These are phyloP conservation scores for Dermochelys coriacea DNA, from an alignment of 2,797 vertebrate species.

Conservation along the genomic window DNA sequence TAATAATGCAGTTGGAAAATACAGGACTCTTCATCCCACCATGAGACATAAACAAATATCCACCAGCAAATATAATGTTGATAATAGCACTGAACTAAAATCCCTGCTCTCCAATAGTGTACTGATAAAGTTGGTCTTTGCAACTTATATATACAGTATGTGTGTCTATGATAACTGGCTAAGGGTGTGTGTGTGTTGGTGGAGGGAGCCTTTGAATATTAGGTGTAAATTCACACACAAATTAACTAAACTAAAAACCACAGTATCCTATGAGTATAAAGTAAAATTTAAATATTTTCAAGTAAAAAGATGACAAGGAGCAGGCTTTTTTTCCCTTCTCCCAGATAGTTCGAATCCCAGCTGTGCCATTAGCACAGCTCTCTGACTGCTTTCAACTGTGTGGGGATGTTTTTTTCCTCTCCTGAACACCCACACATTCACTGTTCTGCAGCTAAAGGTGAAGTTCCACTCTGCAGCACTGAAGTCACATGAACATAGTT, in stretches of 20 bases:
- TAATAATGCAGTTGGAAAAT: neutral
- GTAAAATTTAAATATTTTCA: neutral
- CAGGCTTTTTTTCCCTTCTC: neutral
- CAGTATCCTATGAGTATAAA: rapidly evolving
- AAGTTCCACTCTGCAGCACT: neutral
- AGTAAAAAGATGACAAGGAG: neutral
- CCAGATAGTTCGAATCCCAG: neutral
- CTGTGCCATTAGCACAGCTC: neutral
- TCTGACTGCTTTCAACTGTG: neutral
- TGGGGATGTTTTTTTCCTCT: neutral
- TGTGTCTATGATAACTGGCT: neutral
- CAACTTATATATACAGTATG: neutral
- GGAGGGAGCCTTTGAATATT: neutral
- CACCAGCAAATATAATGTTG: neutral
- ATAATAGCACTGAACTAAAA: neutral
- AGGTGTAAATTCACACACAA: neutral
- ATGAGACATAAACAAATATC: neutral
- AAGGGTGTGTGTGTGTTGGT: neutral
- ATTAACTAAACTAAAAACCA: neutral
- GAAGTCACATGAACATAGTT: neutral
- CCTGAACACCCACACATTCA: neutral
- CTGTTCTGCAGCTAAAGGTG: neutral
- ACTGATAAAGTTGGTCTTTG: neutral
- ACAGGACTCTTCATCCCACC: neutral
- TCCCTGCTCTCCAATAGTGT: neutral